A percentile compares a stretch with the other conserved stretches of the same genome.
Evolutionary conservation across 2,113 vertebrate genomes (phyloP).

Genomic region (Megaceryle torquata): DNA sequence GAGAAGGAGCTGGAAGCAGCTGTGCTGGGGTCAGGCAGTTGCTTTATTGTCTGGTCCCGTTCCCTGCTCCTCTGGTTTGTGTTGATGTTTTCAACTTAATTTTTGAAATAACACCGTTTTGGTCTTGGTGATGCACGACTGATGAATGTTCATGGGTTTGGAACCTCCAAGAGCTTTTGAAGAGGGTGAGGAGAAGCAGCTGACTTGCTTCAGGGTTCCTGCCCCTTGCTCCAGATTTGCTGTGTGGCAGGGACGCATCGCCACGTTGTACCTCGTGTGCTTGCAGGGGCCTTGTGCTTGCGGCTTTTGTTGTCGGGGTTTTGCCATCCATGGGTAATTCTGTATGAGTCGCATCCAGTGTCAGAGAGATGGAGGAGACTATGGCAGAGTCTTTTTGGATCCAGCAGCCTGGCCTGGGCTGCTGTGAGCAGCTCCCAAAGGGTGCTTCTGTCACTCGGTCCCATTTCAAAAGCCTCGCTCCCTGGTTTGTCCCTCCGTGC

Average conservation of each 20-base stretch:
- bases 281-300: not conserved
- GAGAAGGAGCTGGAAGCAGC: not conserved
- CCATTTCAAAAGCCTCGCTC: not conserved
- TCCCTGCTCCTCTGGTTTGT: not conserved
- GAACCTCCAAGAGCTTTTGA: not conserved
- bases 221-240: not conserved
- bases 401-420: not conserved
- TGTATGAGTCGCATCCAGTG: accelerated
- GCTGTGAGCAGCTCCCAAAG: not conserved
- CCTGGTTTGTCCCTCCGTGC: not conserved
- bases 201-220: not conserved
- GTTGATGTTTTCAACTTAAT: not conserved
- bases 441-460: not conserved
- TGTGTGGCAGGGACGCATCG: accelerated
- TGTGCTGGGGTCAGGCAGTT: not conserved
- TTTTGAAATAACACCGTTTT: accelerated
- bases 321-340: accelerated
- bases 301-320: not conserved
- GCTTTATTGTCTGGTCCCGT: not conserved
- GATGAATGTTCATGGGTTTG: not conserved
- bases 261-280: accelerated
- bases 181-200: not conserved
- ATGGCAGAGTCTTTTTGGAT: not conserved
- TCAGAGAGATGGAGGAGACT: not conserved
- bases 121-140: accelerated